Evolutionary conservation across 2,888 invertebrate species (phyloP), one percentile per base, ranked within the genome.

Genomic region (Euspilapteryx auroguttella): DNA sequence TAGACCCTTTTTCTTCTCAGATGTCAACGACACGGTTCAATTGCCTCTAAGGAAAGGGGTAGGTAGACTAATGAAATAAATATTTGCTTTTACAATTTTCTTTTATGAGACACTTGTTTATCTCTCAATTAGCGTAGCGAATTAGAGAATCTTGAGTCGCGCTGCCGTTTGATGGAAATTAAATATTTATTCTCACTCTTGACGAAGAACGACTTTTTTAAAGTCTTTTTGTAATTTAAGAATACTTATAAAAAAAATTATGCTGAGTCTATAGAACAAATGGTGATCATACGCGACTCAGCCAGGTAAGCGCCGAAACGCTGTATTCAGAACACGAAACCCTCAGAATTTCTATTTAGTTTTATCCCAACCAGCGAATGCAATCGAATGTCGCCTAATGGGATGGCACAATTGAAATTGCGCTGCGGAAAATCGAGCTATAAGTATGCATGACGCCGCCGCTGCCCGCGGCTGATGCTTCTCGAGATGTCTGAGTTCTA

Each of bases 21-120:
- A 63, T 64, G 65, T 64, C 68, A 62, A 47, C n/a, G n/a, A n/a
- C n/a, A n/a, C n/a, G n/a, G n/a, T n/a, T n/a, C n/a, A n/a, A n/a
- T n/a, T n/a, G n/a, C n/a, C n/a, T n/a, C n/a, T n/a, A n/a, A n/a
- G n/a, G n/a, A n/a, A n/a, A n/a, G n/a, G n/a, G n/a, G n/a, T n/a
- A n/a, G n/a, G n/a, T n/a, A n/a, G n/a, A n/a, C n/a, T n/a, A 68
- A 65, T 68, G 64, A 63, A 61, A 64, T 68, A 68, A 69, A 69
- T 69, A 69, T 69, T 68, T 62, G 59, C 47, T 46, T 43, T 39
- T 54, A 49, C 44, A 57, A 63, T 64, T 64, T 55, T 56, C 54
- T 55, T 55, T 54, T 41, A 38, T 40, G 36, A 43, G 46, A 45
- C 47, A 50, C 51, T 49, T 45, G 41, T 45, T 40, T 39, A 34